Evolutionary conservation across 2,888 invertebrate genomes (phyloP).

Genomic region (Aleiodes leptofemur): DNA sequence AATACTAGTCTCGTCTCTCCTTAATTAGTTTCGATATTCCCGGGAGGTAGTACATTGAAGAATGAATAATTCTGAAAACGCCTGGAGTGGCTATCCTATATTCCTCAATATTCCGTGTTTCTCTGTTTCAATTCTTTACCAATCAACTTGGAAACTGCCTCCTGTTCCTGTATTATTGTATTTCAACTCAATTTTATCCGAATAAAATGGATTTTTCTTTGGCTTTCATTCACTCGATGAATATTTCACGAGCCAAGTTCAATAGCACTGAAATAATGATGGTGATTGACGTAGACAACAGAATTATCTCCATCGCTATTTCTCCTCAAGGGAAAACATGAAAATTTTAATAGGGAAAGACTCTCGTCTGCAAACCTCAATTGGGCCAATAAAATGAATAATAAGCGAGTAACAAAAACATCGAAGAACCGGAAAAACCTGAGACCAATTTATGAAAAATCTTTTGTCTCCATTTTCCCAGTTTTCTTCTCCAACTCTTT

Average conservation of each 20-base stretch:
- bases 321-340: slow-evolving; percentile 8
- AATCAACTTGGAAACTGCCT: slow-evolving; percentile 1
- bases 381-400: slow-evolving; percentile 45
- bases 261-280: no score
- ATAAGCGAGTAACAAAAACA: slow-evolving; percentile 2
- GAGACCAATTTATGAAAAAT: no score
- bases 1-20: slow-evolving; percentile 11
- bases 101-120: not conserved
- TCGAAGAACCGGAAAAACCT: not conserved
- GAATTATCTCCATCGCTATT: not conserved
- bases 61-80: slow-evolving; percentile 54
- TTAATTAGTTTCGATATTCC: slow-evolving; percentile 56
- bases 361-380: slow-evolving; percentile 42
- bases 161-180: not conserved
- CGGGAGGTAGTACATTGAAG: slow-evolving; percentile 47
- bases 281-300: no score
- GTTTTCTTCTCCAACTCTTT: not conserved
- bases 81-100: slow-evolving; percentile 27
- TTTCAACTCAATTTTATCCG: slow-evolving; percentile 5
- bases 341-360: slow-evolving; percentile 49
- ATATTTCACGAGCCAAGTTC: no score
- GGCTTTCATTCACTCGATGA: not conserved
- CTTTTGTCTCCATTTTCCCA: no score
- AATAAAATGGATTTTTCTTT: not conserved
- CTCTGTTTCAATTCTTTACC: slow-evolving; percentile 32